Conservation (phyloP, 2,888 invertebrate genomes). For the Macrophya alboannulata region DNA sequence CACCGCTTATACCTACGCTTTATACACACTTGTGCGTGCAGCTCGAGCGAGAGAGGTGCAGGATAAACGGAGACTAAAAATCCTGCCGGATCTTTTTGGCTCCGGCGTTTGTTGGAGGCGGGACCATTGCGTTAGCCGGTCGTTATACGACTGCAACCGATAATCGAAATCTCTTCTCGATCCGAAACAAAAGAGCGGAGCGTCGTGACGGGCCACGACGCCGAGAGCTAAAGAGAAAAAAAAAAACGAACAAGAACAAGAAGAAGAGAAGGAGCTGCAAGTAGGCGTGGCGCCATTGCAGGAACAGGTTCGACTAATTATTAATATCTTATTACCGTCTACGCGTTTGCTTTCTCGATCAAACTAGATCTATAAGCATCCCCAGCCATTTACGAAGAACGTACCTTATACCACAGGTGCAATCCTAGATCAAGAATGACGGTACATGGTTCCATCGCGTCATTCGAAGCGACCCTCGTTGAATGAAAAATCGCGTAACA, state of each 20-base stretch:
- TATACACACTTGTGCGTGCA: background rate
- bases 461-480: background rate
- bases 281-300: slow-evolving; percentile 49
- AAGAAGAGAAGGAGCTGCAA: slow-evolving; percentile 43
- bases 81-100: background rate
- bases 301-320: slow-evolving; percentile 68
- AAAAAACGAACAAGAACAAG: background rate
- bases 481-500: background rate
- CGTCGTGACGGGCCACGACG: slow-evolving; percentile 44
- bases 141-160: slow-evolving; percentile 73
- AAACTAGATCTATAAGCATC: background rate
- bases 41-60: background rate
- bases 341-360: slow-evolving; percentile 57
- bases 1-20: background rate
- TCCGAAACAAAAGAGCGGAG: slow-evolving; percentile 71
- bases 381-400: background rate
- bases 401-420: background rate
- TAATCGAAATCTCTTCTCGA: slow-evolving; percentile 77
- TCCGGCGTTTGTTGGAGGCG: slow-evolving; percentile 74
- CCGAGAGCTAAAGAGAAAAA: slow-evolving; percentile 31
- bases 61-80: slow-evolving; percentile 30
- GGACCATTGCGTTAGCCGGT: slow-evolving; percentile 77
- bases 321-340: slow-evolving; percentile 77
- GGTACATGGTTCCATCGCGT: background rate
- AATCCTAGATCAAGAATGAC: background rate